These are phyloP conservation scores for Alligator sinensis DNA, from an alignment of 2,113 vertebrate genomes.

Conservation along the genomic window DNA sequence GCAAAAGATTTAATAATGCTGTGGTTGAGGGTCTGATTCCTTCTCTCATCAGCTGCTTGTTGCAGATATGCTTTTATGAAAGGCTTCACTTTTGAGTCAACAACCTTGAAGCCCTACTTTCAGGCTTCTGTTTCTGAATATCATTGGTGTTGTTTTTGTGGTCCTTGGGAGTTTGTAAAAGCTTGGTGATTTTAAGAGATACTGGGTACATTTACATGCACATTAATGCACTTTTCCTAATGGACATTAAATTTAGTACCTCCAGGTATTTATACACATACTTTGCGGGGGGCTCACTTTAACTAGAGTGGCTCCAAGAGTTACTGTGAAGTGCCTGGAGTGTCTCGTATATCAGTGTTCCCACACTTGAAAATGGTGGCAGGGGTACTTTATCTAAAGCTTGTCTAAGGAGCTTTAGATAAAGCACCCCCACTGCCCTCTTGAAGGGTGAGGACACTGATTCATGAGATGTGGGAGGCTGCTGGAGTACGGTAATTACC, in stretches of 20 bases:
- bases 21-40: background rate
- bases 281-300: background rate
- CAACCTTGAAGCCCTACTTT: background rate
- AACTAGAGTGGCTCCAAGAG: no score
- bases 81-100: background rate
- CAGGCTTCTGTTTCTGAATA: background rate
- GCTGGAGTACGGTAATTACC: no score
- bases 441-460: no score
- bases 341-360: no score
- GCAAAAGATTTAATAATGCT: background rate
- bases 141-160: background rate
- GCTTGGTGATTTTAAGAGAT: background rate
- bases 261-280: no score
- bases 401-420: no score
- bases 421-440: no score
- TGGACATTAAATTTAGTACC: background rate
- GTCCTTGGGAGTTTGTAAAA: background rate
- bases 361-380: background rate
- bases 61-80: background rate
- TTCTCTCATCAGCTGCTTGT: background rate
- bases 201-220: no score
- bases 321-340: no score
- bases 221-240: no score
- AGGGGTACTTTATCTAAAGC: no score
- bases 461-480: no score